Evolutionary conservation across 2,888 invertebrate species (phyloP), one percentile per base, ranked within the genome.

Genomic region (Geophilus truncorum): DNA sequence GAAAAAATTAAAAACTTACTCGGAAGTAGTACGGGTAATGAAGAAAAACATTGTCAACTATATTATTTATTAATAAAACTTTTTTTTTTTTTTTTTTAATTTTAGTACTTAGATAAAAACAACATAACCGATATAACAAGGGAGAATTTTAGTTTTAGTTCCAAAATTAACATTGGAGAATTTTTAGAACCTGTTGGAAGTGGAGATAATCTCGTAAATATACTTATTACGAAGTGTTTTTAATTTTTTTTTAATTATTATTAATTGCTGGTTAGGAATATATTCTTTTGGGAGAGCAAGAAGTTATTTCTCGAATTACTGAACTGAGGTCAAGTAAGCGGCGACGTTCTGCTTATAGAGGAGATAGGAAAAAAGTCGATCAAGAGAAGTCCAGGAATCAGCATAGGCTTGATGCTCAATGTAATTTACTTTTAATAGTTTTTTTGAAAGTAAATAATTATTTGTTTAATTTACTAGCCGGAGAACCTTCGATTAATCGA

Each of bases 81-180:
- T 3, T 9, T 70, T 3, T 21, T 62, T 80, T 77, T 82, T 81
- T 81, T 81, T 77, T 83, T 82, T 82, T 81, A 82, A 82, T 87
- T 88, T 28, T 89, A 94, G 93, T 93, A 93, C 88, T 88, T 96
- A 85, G 93, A 94, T 79, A 90, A 92, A 86, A 91, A 92, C 86
- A 86, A 86, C 51, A 89, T 89, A 80, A 88, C 88, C 3, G 92
- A 92, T 84, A 87, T 97, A 80, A 92, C 91, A 1, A 90, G 92
- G 25, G 95, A 96, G 83, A 94, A 97, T 89, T 98, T 98, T 88
- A 95, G 94, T 82, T 97, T 96, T 89, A 95, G 94, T 84, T 93
- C 95, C 70, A 93, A 94, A 83, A 91, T 93, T 1, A 91, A 96
- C 82, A 91, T 98, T 51, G 98, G 98, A 1, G 95, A 96, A 83